Conservation (phyloP, 2,113 vertebrate species). For the Zeus faber region DNA sequence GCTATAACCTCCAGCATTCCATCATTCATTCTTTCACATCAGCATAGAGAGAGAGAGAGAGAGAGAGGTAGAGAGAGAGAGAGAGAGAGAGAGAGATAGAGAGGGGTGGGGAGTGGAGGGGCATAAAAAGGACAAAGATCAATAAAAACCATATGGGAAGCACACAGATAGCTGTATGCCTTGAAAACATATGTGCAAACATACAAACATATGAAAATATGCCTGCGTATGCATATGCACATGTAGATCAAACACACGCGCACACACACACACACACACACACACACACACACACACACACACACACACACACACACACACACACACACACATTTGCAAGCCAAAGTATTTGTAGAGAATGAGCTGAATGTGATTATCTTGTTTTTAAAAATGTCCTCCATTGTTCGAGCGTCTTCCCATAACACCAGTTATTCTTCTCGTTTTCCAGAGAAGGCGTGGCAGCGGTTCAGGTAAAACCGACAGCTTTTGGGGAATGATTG, state of each 20-base stretch:
- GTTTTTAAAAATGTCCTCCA: no score
- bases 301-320: no score
- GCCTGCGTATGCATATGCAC: not conserved
- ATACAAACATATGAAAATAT: no score
- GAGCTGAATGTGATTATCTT: no score
- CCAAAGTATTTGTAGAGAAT: no score
- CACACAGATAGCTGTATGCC: slow-evolving; percentile 36
- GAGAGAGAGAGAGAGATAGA: slow-evolving; percentile 32
- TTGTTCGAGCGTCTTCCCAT: no score
- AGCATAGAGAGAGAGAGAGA: slow-evolving; percentile 29
- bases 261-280: not conserved
- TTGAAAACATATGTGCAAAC: no score
- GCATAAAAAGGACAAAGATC: slow-evolving; percentile 51
- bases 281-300: not conserved
- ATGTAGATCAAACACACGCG: not conserved
- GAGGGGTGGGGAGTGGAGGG: slow-evolving; percentile 37
- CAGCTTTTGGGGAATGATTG: no score
- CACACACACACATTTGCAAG: no score
- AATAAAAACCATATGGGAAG: slow-evolving; percentile 68
- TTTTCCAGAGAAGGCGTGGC: no score
- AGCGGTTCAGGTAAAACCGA: no score
- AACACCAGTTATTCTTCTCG: no score
- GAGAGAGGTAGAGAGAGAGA: slow-evolving; percentile 22
- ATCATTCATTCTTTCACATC: slow-evolving; percentile 68
- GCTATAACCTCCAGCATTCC: slow-evolving; percentile 70